These are phyloP conservation scores for Neotragus moschatus DNA, from an alignment of 2,113 vertebrate genomes.

Conservation along the genomic window DNA sequence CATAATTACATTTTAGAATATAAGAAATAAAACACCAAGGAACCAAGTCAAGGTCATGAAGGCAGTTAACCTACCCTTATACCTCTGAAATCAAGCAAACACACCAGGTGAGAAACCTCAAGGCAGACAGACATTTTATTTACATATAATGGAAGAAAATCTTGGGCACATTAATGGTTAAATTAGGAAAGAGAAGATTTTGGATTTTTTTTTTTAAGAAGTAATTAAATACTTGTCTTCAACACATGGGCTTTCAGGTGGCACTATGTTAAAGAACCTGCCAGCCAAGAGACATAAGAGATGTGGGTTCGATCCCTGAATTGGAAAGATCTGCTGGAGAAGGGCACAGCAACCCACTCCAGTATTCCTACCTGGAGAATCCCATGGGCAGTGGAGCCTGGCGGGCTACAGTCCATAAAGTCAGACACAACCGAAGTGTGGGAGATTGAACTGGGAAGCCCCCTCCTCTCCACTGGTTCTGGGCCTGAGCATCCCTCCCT, in stretches of 20 bases:
- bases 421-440: neutral
- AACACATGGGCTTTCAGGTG: rapidly evolving
- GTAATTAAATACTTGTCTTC: neutral
- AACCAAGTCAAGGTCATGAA: neutral
- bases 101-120: neutral
- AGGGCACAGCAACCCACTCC: neutral
- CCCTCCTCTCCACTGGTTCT: neutral
- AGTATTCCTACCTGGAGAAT: neutral
- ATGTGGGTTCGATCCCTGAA: neutral
- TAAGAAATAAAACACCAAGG: neutral
- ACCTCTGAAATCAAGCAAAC: neutral
- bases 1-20: neutral
- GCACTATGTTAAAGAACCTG: neutral
- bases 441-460: neutral
- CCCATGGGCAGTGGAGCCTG: neutral
- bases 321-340: neutral
- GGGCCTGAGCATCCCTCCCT: neutral
- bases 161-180: neutral
- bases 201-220: neutral
- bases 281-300: neutral
- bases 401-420: neutral
- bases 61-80: neutral
- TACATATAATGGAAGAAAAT: neutral
- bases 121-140: neutral
- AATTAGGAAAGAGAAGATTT: neutral